Evolutionary conservation across 2,113 vertebrate genomes (phyloP), one percentile per base, ranked within the genome.

Genomic region (Channa argus): DNA sequence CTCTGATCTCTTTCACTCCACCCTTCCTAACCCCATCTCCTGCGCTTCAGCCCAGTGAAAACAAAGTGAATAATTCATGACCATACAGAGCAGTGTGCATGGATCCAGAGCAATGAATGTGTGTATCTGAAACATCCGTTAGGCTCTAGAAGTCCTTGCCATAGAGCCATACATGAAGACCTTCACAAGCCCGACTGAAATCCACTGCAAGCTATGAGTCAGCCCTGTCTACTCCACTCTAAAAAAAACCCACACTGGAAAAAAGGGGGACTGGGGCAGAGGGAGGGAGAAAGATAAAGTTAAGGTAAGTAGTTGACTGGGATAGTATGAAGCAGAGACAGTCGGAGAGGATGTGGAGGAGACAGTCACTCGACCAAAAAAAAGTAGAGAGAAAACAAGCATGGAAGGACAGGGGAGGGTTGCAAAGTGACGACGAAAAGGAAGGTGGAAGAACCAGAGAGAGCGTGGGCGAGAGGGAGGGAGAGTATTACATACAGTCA

Each of bases 21-120:
- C 75, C 66, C 63, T 72, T 50, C 71, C 73, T 51, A 79, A 83
- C 61, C 58, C 58, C 63, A 68, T 84, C 81, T 68, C 74, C 63
- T 70, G 75, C 47, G 7, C 83, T 86, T 67, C 58, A 81, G 80
- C 77, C 87, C 77, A 74, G 76, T 78, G 80, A 91, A 93, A 92
- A 91, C 91, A 92, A 90, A 91, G 89, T 91, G 91, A 91, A 93
- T 93, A 89, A 93, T 92, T 93, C 87, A 93, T 89, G 82, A 77
- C 76, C 14, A 53, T 69, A 84, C 86, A 74, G 75, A 82, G 77
- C 62, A 72, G 77, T 8, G 86, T 73, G 79, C 80, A 83, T 62
- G 79, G 74, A 84, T 86, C 78, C 74, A 69, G 71, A 36, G 63
- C 54, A 77, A 89, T 63, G 61, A 78, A 84, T 80, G 83, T 38